These are phyloP conservation scores for Drosophila baimaii DNA, from an alignment of 1,140 invertebrate species.

Conservation along the genomic window DNA sequence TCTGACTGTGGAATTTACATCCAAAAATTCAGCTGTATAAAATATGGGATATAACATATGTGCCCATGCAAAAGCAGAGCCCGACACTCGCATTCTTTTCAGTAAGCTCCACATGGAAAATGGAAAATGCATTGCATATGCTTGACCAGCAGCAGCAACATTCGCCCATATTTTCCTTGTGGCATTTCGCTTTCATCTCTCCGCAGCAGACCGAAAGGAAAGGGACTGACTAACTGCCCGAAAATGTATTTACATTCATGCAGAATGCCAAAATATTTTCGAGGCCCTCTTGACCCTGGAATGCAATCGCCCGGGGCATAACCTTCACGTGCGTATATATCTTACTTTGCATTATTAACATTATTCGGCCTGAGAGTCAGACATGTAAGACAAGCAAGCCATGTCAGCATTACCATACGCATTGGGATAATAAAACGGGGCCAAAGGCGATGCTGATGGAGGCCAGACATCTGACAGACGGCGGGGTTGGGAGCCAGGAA, in stretches of 20 bases:
- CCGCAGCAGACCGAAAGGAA: background rate
- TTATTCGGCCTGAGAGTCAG: constrained; percentile 33
- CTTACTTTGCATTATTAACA: constrained; percentile 41
- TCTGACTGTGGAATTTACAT: background rate
- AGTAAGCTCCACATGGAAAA: constrained; percentile 17
- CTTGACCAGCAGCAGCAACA: constrained; percentile 21
- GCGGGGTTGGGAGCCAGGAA: background rate
- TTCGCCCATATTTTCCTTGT: constrained; percentile 13
- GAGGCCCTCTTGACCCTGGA: constrained; percentile 27
- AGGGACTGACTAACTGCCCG: constrained; percentile 7
- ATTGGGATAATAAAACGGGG: constrained; percentile 45
- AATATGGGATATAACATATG: constrained; percentile 1
- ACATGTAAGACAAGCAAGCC: constrained; percentile 28
- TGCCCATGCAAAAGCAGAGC: constrained; percentile 5
- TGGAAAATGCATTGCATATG: constrained; percentile 29
- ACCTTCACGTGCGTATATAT: constrained; percentile 33
- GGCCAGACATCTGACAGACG: constrained; percentile 41
- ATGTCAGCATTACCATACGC: constrained; percentile 41
- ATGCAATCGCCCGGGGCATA: constrained; percentile 25
- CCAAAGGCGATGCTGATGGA: constrained; percentile 28
- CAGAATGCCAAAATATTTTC: constrained; percentile 27
- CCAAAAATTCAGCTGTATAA: constrained; percentile 2
- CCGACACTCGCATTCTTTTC: constrained; percentile 25
- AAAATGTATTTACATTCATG: constrained; percentile 40
- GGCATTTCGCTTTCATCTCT: constrained; percentile 39